Base-by-base conservation (phyloP, 2,888 invertebrate genomes). In the Eupithecia subumbrata region DNA sequence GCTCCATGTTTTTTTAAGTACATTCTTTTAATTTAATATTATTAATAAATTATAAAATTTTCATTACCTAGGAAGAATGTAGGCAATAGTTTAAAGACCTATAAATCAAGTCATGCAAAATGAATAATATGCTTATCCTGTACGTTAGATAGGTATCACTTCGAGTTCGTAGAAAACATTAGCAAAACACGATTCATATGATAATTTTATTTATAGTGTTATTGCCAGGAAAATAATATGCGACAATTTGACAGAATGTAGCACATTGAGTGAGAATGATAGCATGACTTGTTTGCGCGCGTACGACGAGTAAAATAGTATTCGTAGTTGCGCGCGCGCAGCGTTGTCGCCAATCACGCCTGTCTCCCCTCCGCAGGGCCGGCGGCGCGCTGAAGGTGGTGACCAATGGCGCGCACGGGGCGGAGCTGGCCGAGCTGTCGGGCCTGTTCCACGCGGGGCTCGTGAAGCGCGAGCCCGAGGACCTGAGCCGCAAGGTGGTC, bases 401-500 rank as follows among this genome's bases (percentile, higher is more conserved):
- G 77, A 77, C 96, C 96, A 96, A 96, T 96, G 96, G 96, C 91
- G 95, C 96, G 92, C 94, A 93, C 95, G 96, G 91, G 96, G 96
- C 95, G 96, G 96, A 96, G 96, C 96, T 95, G 95, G 96, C 91
- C 91, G 95, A 95, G 88, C 95, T 94, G 89, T 95, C 94, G 90
- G 95, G 95, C 84, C 95, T 96, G 92, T 95, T 96, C 83, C 96
- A 96, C 92, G 95, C 96, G 90, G 96, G 96, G 88, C 96, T 96
- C 89, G 97, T 97, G 91, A 97, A 97, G 95, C 96, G 97, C 90
- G 97, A 97, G 93, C 97, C 97, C 86, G 97, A 97, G 95, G 97
- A 97, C 91, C 95, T 97, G 84, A 97, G 97, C 95, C 96, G 96
- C 91, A 96, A 96, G 95, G 93, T 96, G 91, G 95, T 95, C 90